Percentiles rank a stretch among this genome's conserved stretches.
Conservation (phyloP, 2,113 vertebrate genomes). For the Campylomormyrus tamandua region DNA sequence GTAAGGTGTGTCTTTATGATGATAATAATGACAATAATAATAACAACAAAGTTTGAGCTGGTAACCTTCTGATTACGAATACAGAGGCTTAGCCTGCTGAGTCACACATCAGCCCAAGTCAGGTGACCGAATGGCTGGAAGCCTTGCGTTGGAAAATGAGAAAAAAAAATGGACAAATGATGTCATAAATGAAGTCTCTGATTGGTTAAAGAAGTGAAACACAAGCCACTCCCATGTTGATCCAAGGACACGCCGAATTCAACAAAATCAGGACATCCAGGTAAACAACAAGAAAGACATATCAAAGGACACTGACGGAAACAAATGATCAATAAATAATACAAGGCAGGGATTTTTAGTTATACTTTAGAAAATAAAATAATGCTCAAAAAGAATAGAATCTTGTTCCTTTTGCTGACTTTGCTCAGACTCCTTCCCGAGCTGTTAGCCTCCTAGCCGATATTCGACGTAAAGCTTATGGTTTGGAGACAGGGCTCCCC, state of each 20-base stretch:
- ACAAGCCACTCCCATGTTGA: neutral
- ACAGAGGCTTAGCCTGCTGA: neutral
- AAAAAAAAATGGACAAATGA: neutral
- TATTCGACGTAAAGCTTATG: neutral
- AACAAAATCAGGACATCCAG: neutral
- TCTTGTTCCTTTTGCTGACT: neutral
- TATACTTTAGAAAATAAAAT: neutral
- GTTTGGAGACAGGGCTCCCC: too few relatives aligned
- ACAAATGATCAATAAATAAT: neutral
- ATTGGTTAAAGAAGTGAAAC: neutral
- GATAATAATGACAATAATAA: neutral
- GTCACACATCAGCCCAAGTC: neutral
- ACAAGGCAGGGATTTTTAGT: neutral
- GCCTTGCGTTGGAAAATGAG: neutral
- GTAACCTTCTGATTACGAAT: neutral
- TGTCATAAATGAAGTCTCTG: neutral
- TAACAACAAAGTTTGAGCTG: neutral
- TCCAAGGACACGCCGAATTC: neutral
- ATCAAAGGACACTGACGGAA: neutral
- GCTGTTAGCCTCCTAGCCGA: neutral
- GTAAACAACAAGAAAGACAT: neutral
- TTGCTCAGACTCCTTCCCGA: neutral
- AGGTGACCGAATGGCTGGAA: neutral
- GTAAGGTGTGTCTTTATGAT: neutral
- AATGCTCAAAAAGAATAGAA: neutral